A percentile compares a stretch with the other conserved stretches of the same genome.
phyloP scores from a whole-genome alignment of 2,797 vertebrate genomes.

The Trachops cirrhosus region DNA sequence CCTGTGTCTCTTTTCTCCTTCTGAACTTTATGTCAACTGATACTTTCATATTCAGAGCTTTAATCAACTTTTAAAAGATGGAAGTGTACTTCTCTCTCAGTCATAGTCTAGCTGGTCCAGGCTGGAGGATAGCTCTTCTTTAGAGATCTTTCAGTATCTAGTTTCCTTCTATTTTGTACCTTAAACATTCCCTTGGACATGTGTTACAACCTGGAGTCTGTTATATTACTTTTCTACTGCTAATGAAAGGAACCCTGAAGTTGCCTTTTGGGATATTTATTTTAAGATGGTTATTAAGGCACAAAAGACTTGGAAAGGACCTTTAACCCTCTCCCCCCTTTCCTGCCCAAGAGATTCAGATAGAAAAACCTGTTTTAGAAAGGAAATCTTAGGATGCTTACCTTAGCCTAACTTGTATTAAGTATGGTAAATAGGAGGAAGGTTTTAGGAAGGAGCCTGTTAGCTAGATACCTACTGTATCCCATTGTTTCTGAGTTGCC shows the following conservation, averaged over 20 bases:
- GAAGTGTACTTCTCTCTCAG: background rate
- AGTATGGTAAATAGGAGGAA: too few species aligned
- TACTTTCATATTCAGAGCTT: background rate
- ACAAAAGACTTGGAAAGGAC: background rate
- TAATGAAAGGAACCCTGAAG: background rate
- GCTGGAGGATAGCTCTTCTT: background rate
- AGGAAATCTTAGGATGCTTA: too few species aligned
- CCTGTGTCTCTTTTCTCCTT: background rate
- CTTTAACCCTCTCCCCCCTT: too few species aligned
- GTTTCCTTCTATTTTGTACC: background rate
- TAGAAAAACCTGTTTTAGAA: too few species aligned
- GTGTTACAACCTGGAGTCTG: background rate
- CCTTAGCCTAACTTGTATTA: too few species aligned
- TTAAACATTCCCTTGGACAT: background rate
- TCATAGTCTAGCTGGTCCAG: background rate
- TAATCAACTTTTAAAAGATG: background rate
- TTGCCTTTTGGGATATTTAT: background rate
- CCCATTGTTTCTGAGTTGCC: too few species aligned
- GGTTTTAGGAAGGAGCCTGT: too few species aligned
- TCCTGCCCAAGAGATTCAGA: too few species aligned
- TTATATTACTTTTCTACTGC: background rate
- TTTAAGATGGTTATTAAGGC: background rate
- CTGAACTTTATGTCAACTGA: background rate
- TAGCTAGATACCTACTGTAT: too few species aligned
- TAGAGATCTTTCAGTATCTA: background rate